Evolutionary conservation across 2,888 invertebrate genomes (phyloP).

Genomic region (Erebia palarica): DNA sequence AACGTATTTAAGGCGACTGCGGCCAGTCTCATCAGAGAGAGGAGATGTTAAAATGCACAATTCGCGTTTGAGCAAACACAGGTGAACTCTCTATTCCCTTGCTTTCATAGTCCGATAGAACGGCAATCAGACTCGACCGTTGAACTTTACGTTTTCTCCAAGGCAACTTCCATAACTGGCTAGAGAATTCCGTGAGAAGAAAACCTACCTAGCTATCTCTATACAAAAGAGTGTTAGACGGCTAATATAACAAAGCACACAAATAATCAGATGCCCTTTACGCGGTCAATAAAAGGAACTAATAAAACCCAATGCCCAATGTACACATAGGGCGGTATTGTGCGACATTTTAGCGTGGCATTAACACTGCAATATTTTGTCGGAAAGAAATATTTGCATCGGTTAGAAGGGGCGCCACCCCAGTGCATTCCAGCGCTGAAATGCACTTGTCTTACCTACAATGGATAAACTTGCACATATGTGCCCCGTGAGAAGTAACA

Average conservation of each 20-base stretch:
- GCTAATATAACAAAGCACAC: conserved; percentile 26
- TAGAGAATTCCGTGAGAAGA: no score
- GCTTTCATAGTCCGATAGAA: no score
- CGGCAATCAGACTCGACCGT: no score
- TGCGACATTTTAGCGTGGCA: conserved; percentile 68
- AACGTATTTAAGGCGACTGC: no score
- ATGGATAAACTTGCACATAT: conserved; percentile 21
- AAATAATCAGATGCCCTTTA: conserved; percentile 58
- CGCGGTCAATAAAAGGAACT: conserved; percentile 64
- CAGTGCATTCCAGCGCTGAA: conserved; percentile 64
- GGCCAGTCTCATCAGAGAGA: no score
- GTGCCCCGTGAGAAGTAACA: conserved; percentile 17
- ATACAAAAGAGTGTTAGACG: background rate
- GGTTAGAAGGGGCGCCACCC: conserved; percentile 51
- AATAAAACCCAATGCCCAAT: conserved; percentile 70
- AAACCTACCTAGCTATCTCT: no score
- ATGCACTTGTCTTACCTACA: conserved; percentile 45
- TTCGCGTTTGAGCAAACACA: no score
- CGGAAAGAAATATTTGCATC: conserved; percentile 77
- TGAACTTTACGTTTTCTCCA: no score
- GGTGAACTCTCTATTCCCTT: no score
- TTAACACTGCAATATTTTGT: conserved; percentile 78
- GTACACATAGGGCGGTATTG: conserved; percentile 62
- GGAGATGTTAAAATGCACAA: no score
- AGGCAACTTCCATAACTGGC: no score